Conservation (phyloP, 2,888 invertebrate species). For the Apotomis betuletana region DNA sequence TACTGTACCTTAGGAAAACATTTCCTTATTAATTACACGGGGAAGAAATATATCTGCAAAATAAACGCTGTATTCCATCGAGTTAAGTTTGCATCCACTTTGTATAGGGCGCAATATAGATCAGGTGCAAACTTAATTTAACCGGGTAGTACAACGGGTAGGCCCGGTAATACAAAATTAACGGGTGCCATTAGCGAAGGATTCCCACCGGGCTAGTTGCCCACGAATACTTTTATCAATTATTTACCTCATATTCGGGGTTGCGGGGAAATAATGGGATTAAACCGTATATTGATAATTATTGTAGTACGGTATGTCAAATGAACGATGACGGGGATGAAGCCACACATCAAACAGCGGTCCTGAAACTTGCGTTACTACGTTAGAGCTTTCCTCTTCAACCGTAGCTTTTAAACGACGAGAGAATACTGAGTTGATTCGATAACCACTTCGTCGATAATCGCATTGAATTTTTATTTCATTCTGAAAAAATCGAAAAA, state of each 20-base stretch:
- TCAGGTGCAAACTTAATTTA: too few species aligned
- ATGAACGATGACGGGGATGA: too few species aligned
- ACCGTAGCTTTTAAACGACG: too few species aligned
- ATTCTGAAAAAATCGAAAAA: too few species aligned
- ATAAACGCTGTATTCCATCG: constrained; percentile 26
- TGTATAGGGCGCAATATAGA: too few species aligned
- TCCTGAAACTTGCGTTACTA: too few species aligned
- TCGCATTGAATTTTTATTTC: too few species aligned
- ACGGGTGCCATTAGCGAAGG: constrained; percentile 51
- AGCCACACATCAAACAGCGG: too few species aligned
- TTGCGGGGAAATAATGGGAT: background rate
- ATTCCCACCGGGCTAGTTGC: constrained; percentile 45
- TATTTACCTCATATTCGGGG: constrained; percentile 31
- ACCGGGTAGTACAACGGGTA: constrained; percentile 32
- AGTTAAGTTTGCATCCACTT: too few species aligned
- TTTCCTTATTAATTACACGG: constrained; percentile 21
- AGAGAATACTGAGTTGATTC: too few species aligned
- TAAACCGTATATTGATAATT: background rate
- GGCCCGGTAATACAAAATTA: constrained; percentile 50
- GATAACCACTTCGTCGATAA: too few species aligned
- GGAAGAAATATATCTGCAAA: constrained; percentile 14
- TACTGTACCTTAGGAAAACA: constrained; percentile 14
- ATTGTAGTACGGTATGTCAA: background rate
- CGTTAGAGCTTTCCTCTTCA: too few species aligned
- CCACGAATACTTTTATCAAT: constrained; percentile 38